Evolutionary conservation across 2,113 vertebrate species (phyloP).

Genomic region (Colistium nudipinnis): DNA sequence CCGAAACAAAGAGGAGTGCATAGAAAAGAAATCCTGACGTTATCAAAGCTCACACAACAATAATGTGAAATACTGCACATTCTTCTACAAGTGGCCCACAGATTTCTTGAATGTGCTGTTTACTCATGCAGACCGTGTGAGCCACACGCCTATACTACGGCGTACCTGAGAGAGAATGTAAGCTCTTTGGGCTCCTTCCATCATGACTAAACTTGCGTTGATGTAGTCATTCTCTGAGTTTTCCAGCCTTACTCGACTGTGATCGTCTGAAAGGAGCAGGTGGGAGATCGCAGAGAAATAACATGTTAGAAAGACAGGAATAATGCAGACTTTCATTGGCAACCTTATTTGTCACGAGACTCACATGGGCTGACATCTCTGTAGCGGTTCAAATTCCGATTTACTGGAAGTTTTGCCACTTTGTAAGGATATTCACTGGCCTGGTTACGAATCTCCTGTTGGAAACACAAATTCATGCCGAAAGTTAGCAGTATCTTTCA

Average conservation of each 20-base stretch:
- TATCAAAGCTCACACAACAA: neutral
- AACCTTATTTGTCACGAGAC: slow-evolving; percentile 62
- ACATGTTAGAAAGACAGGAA: neutral
- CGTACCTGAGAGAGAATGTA: slow-evolving; percentile 96
- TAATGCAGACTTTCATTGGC: neutral
- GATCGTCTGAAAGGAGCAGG: slow-evolving; percentile 90
- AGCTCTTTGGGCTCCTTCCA: slow-evolving; percentile 91
- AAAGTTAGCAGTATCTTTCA: neutral
- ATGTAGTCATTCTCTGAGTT: slow-evolving; percentile 96
- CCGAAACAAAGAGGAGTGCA: slow-evolving; percentile 3
- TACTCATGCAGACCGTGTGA: neutral
- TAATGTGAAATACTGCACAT: neutral
- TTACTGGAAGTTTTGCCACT: slow-evolving; percentile 94
- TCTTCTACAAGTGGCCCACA: neutral
- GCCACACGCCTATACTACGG: neutral
- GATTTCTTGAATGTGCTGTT: neutral
- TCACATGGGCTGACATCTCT: slow-evolving; percentile 99
- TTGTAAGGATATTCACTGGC: slow-evolving; percentile 91
- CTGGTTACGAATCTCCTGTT: slow-evolving; percentile 93
- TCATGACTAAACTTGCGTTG: slow-evolving; percentile 92
- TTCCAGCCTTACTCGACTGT: slow-evolving; percentile 95
- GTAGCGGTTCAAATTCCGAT: slow-evolving; percentile 97
- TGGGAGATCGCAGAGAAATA: slow-evolving; percentile 14
- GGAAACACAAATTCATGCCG: slow-evolving; percentile 56
- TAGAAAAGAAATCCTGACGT: neutral